A percentile compares a stretch with the other conserved stretches of the same genome.
Evolutionary conservation across 2,113 vertebrate species (phyloP).

Genomic region (Perca fluviatilis): DNA sequence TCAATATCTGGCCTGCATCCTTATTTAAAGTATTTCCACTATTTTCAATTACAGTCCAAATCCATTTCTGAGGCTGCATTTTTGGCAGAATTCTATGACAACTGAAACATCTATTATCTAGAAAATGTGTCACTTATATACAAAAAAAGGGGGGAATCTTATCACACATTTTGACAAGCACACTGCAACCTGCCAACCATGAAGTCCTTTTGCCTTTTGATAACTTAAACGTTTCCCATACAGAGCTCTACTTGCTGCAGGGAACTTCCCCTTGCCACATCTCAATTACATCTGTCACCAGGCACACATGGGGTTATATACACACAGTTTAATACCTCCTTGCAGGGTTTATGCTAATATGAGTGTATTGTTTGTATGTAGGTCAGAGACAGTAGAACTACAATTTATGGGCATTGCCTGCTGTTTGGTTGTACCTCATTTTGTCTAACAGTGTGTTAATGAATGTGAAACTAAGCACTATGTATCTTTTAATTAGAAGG

Average conservation of each 20-base stretch:
- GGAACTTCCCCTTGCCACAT: conserved; percentile 30
- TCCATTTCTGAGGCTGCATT: not conserved
- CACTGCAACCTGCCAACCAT: not conserved
- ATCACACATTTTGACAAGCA: not conserved
- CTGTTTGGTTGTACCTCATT: not conserved
- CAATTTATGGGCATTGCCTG: not conserved
- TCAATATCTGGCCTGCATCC: not conserved
- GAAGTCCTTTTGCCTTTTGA: not conserved
- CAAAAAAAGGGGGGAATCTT: not conserved
- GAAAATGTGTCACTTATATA: not conserved
- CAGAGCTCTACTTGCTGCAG: not conserved
- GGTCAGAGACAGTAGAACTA: not conserved
- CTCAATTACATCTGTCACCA: not conserved
- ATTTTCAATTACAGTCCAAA: not conserved
- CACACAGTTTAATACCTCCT: not conserved
- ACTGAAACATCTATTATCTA: not conserved
- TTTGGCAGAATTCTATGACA: not conserved
- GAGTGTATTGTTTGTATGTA: not conserved
- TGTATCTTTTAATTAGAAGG: not conserved
- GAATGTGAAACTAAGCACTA: not conserved
- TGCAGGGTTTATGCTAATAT: not conserved
- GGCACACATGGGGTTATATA: not conserved
- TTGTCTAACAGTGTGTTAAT: not conserved
- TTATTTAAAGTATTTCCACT: not conserved
- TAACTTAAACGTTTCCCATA: not conserved